Evolutionary conservation across 2,113 vertebrate genomes (phyloP).

Genomic region (Xyliphius kryptos): DNA sequence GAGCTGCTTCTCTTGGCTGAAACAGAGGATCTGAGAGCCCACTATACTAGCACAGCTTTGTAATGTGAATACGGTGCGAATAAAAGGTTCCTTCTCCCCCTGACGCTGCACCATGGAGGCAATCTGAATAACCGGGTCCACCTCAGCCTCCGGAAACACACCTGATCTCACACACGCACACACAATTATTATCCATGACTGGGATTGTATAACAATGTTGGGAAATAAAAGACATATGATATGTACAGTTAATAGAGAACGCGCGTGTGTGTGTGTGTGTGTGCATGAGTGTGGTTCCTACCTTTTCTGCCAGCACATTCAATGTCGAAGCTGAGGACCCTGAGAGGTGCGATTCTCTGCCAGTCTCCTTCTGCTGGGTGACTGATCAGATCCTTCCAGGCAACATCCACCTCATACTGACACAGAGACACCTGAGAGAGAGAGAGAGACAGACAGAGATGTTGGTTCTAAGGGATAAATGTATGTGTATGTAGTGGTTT

Average conservation of each 20-base stretch:
- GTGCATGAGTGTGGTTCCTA: too few species aligned
- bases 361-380: slow-evolving; percentile 79
- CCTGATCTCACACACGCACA: too few species aligned
- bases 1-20: slow-evolving; percentile 69
- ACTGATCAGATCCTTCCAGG: slow-evolving; percentile 74
- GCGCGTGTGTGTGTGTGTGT: too few species aligned
- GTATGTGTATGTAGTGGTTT: too few species aligned
- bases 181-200: too few species aligned
- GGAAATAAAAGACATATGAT: too few species aligned
- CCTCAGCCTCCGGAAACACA: slow-evolving; percentile 82
- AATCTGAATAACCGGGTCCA: slow-evolving; percentile 87
- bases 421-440: slow-evolving; percentile 71
- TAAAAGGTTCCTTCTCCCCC: slow-evolving; percentile 81
- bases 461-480: too few species aligned
- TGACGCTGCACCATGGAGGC: slow-evolving; percentile 84
- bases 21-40: slow-evolving; percentile 82
- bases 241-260: too few species aligned
- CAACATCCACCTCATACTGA: slow-evolving; percentile 81
- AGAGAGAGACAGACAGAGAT: background rate
- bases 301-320: slow-evolving; percentile 90
- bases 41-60: slow-evolving; percentile 78
- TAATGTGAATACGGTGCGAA: slow-evolving; percentile 83
- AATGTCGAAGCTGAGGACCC: slow-evolving; percentile 87
- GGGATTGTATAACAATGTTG: too few species aligned
- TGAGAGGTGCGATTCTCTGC: slow-evolving; percentile 79